A percentile compares a stretch with the other conserved stretches of the same genome.
Conservation (phyloP, 2,113 vertebrate species). For the Oxyruncus cristatus region DNA sequence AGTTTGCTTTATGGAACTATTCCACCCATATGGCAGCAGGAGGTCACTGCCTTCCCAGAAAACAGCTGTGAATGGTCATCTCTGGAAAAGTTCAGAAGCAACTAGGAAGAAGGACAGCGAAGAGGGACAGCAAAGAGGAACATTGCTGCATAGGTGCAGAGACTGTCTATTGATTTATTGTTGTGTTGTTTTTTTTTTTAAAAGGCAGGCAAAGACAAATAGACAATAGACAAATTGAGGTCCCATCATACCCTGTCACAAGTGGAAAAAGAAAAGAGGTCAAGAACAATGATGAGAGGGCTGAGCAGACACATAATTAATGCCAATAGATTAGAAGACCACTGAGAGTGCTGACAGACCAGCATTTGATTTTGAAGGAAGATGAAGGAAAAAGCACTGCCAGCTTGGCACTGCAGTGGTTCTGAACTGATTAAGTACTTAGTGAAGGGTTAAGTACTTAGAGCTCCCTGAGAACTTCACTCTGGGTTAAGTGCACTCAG, state of each 20-base stretch:
- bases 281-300: not conserved
- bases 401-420: not conserved
- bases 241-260: not conserved
- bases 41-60: not conserved
- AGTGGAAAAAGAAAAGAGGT: not conserved
- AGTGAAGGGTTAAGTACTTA: constrained; percentile 14
- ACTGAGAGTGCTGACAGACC: not conserved
- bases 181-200: not conserved
- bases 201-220: not conserved
- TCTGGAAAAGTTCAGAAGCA: not conserved
- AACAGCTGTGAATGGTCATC: not conserved
- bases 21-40: not conserved
- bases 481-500: not conserved
- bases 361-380: not conserved
- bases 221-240: not conserved
- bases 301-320: not conserved
- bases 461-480: not conserved
- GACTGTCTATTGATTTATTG: not conserved
- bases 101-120: not conserved
- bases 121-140: not conserved
- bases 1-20: not conserved
- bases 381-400: not conserved
- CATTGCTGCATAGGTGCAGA: not conserved
- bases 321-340: not conserved
- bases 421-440: constrained; percentile 11